Conservation (phyloP, 1,140 invertebrate species). For the Mercenaria mercenaria region DNA sequence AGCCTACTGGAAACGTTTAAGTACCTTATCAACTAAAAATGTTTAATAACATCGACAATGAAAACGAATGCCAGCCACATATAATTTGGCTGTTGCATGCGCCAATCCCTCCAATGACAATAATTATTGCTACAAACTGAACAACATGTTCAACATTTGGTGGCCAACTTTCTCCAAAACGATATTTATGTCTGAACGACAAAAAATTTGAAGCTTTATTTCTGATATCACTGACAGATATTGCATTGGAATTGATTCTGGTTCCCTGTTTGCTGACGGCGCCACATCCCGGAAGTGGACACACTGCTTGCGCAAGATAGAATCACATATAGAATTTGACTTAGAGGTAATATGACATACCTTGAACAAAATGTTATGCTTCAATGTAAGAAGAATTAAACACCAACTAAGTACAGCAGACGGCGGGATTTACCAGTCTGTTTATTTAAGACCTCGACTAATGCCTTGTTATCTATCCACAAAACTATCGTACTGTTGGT, state of each 20-base stretch:
- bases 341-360: background rate
- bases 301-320: too few species aligned
- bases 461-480: background rate
- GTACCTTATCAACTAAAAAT: background rate
- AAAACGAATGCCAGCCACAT: background rate
- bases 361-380: background rate
- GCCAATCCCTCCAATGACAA: background rate
- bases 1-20: background rate
- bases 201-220: background rate
- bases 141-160: too few species aligned
- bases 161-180: background rate
- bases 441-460: too few species aligned
- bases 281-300: background rate
- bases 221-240: background rate
- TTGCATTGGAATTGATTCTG: background rate
- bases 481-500: background rate
- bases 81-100: background rate
- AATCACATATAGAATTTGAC: background rate
- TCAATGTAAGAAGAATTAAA: background rate
- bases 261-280: background rate
- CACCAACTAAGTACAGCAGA: background rate
- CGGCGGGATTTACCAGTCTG: background rate
- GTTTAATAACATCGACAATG: background rate
- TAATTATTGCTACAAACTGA: background rate
- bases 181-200: background rate